Conservation (phyloP, 2,888 invertebrate genomes). For the Caenorhabditis sulstoni region DNA sequence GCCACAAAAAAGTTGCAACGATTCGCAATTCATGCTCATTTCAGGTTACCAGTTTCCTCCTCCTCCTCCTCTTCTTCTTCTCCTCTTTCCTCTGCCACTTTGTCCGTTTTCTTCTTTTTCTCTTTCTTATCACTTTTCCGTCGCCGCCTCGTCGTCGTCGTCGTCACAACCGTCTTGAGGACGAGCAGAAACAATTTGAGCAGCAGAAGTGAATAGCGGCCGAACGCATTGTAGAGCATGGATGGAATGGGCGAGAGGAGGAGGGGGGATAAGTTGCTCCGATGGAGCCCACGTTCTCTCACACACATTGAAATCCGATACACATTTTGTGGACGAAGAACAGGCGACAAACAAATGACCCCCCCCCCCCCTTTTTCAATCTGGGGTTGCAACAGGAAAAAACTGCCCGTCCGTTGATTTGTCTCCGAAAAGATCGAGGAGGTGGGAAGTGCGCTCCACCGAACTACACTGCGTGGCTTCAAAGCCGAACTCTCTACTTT, state of each 20-base stretch:
- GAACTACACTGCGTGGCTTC: too few relatives aligned
- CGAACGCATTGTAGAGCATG: conserved; percentile 19
- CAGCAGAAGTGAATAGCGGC: conserved; percentile 28
- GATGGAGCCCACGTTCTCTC: too few relatives aligned
- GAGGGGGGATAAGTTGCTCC: background rate
- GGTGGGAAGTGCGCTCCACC: too few relatives aligned
- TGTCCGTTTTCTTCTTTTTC: background rate
- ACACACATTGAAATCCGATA: conserved; percentile 20
- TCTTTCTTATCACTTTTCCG: conserved; percentile 9
- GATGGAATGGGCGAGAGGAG: background rate
- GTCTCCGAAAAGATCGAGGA: too few relatives aligned
- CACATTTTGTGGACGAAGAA: too few relatives aligned
- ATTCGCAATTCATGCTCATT: too few relatives aligned
- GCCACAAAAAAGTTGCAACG: too few relatives aligned
- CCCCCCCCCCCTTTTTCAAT: too few relatives aligned
- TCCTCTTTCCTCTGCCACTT: conserved; percentile 6
- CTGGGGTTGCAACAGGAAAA: too few relatives aligned
- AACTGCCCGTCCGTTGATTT: too few relatives aligned
- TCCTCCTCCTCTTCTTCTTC: background rate
- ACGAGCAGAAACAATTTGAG: conserved; percentile 30
- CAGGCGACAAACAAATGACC: too few relatives aligned
- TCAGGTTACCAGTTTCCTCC: conserved; percentile 13
- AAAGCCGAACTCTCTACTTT: too few relatives aligned
- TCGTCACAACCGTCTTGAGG: conserved; percentile 16
- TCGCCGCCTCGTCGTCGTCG: background rate